Evolutionary conservation across 2,113 vertebrate species (phyloP).

Genomic region (Drymodes brunneopygia): DNA sequence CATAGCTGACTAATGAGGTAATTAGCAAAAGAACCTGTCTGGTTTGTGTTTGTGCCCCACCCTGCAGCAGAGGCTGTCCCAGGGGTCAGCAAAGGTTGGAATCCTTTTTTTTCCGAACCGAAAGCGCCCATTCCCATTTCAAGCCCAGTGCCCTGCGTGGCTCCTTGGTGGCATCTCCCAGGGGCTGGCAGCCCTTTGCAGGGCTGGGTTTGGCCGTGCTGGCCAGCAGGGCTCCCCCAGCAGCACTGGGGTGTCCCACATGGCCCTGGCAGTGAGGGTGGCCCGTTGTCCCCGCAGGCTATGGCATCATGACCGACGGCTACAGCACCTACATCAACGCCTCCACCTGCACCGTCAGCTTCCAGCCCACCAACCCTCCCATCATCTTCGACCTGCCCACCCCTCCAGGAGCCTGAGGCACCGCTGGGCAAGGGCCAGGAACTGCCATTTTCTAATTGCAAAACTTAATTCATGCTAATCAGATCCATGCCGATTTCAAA

Average conservation of each 20-base stretch:
- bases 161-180: too few species aligned
- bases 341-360: constrained; percentile 96
- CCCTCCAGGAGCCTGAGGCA: constrained; percentile 89
- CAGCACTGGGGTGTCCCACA: accelerated
- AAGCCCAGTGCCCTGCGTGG: too few species aligned
- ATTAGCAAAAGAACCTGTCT: not conserved
- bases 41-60: not conserved
- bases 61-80: not conserved
- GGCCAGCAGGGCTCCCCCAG: not conserved
- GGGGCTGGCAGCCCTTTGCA: not conserved
- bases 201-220: not conserved
- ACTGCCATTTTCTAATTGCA: constrained; percentile 82
- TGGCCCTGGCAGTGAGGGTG: constrained; percentile 6
- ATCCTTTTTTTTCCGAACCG: too few species aligned
- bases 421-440: constrained; percentile 63
- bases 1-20: not conserved
- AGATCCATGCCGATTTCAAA: constrained; percentile 81
- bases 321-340: constrained; percentile 97
- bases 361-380: constrained; percentile 96
- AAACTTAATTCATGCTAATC: too few species aligned
- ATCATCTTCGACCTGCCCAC: constrained; percentile 98
- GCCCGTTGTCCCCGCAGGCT: constrained; percentile 77
- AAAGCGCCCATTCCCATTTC: not conserved
- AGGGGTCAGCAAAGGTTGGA: too few species aligned
- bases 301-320: constrained; percentile 96